These are phyloP conservation scores for Drosophila falleni DNA, from an alignment of 2,888 invertebrate genomes.

Conservation along the genomic window DNA sequence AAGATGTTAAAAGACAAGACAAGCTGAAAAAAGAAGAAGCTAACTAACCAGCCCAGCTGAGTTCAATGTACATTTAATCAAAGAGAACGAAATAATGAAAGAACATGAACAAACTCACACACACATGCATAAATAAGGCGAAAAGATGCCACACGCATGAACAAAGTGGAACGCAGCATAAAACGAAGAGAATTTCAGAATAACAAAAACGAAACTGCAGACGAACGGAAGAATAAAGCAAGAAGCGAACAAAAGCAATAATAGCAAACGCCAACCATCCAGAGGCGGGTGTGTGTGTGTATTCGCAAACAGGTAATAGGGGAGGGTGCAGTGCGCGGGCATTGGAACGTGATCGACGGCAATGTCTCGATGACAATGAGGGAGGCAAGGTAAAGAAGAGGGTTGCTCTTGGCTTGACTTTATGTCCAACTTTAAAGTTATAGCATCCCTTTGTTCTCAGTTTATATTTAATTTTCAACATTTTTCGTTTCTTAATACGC, in stretches of 20 bases:
- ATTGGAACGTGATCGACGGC: conserved; percentile 54
- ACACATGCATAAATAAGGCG: conserved; percentile 17
- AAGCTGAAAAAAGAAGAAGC: conserved; percentile 29
- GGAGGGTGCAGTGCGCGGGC: conserved; percentile 32
- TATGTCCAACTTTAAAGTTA: conserved; percentile 20
- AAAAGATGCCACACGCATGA: conserved; percentile 56
- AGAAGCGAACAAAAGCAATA: conserved; percentile 53
- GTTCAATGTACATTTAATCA: conserved; percentile 81
- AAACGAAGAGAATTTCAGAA: conserved; percentile 41
- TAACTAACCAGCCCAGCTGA: conserved; percentile 46
- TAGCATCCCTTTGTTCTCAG: conserved; percentile 20
- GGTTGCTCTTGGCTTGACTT: conserved; percentile 13
- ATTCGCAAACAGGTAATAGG: conserved; percentile 71
- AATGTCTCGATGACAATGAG: conserved; percentile 33
- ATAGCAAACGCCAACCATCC: conserved; percentile 35
- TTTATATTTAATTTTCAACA: conserved; percentile 7
- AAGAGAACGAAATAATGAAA: conserved; percentile 64
- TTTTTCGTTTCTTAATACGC: conserved; percentile 6
- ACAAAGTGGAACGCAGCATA: conserved; percentile 56
- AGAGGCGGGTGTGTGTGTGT: conserved; percentile 41
- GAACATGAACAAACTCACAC: conserved; percentile 60
- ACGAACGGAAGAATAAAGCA: conserved; percentile 59
- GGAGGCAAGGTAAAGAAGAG: conserved; percentile 16
- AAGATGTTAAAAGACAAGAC: conserved; percentile 9
- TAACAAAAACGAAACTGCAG: conserved; percentile 62